Conservation (phyloP, 2,888 invertebrate species). For the Blastobasis lacticolella region DNA sequence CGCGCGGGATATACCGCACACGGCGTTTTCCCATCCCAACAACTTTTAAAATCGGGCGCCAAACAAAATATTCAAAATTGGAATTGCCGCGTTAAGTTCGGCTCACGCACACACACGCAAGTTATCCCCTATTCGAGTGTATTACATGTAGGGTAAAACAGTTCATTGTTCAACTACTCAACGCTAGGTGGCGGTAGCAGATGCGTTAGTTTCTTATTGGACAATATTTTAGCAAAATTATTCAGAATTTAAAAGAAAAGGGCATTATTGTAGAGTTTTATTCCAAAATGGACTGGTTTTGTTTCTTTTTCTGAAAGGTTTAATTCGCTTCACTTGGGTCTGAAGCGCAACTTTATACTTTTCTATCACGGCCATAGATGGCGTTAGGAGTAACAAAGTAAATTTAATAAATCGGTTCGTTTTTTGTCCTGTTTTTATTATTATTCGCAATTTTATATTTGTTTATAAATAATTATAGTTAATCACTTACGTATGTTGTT, state of each 20-base stretch:
- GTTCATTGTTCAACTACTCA: slow-evolving; percentile 29
- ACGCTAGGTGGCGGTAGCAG: slow-evolving; percentile 33
- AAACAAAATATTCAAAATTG: slow-evolving; percentile 12
- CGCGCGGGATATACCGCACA: no score
- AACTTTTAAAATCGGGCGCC: no score
- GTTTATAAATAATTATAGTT: no score
- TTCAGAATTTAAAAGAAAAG: not conserved
- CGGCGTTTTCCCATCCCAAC: no score
- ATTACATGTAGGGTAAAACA: slow-evolving; percentile 13
- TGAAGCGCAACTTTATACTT: not conserved
- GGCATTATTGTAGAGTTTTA: not conserved
- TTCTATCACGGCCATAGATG: slow-evolving; percentile 31
- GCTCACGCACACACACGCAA: slow-evolving; percentile 14
- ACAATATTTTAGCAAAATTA: no score
- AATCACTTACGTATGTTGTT: no score
- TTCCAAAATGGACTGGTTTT: not conserved
- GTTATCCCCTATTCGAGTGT: slow-evolving; percentile 4
- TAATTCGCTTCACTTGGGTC: not conserved
- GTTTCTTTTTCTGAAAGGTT: not conserved
- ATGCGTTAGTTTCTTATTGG: no score
- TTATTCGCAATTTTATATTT: no score
- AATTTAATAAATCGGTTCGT: no score
- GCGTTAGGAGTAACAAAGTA: slow-evolving; percentile 26
- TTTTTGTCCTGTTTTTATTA: no score
- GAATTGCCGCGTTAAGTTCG: slow-evolving; percentile 8